Evolutionary conservation across 2,888 invertebrate genomes (phyloP).

Genomic region (Xestia ashworthii): DNA sequence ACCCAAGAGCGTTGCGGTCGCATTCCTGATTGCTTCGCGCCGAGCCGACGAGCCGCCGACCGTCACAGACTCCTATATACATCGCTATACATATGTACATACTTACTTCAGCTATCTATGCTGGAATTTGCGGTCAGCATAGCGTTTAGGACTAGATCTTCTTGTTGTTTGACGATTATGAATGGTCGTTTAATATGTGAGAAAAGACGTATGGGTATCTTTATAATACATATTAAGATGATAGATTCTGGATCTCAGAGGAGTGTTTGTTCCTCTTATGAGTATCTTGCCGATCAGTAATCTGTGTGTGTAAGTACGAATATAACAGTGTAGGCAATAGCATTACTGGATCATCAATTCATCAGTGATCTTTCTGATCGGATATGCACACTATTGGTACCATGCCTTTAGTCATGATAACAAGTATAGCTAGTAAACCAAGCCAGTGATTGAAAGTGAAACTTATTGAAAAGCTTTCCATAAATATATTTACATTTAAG

Average conservation of each 20-base stretch:
- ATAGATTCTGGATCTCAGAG: neutral
- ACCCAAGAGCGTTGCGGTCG: conserved; percentile 70
- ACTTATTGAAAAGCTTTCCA: neutral
- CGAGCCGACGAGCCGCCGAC: conserved; percentile 33
- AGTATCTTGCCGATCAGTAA: neutral
- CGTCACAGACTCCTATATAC: neutral
- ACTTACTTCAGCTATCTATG: conserved; percentile 42
- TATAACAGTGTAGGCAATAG: neutral
- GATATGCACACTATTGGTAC: neutral
- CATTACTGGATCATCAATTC: neutral
- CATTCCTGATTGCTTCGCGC: conserved; percentile 66
- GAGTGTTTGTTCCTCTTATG: neutral
- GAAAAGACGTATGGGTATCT: neutral
- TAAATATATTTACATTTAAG: too few species aligned
- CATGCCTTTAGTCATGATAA: neutral
- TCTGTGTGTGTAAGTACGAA: neutral
- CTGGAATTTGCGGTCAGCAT: conserved; percentile 60
- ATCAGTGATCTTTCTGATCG: neutral
- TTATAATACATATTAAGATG: neutral
- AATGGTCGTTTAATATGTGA: neutral
- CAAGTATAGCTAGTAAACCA: neutral
- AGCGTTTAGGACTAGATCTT: conserved; percentile 49
- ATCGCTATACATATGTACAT: neutral
- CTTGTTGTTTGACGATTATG: conserved; percentile 17
- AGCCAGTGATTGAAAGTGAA: neutral